Evolutionary conservation across 1,140 invertebrate species (phyloP), one percentile per base, ranked within the genome.

Genomic region (Drosophila punjabiensis): DNA sequence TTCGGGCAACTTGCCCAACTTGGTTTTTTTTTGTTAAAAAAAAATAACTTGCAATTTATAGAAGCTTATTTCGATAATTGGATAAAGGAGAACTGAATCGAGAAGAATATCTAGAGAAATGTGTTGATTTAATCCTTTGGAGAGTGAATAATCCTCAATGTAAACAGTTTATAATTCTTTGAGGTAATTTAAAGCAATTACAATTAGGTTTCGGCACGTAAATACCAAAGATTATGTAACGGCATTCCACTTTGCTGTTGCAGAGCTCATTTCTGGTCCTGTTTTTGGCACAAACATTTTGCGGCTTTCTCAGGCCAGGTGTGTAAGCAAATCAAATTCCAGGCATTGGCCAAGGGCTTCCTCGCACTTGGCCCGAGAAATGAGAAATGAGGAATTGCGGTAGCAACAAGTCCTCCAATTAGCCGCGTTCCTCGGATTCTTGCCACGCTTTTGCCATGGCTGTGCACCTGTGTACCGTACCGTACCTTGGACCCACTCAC

Each of bases 381-480:
- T n/a, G n/a, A 28, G 67, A 73, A 74, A 53, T 62, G 70, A 16
- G 47, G 52, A 62, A 74, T 73, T 75, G 71, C 56, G 71, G 71
- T 74, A 41, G 73, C 73, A 76, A 76, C 73, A 76, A 76, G 73
- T 76, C 43, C 73, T 56, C 35, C 73, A 55, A 67, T 77, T 76
- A 68, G 64, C 63, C 75, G 55, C 74, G 41, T 76, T 56, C 75
- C 62, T 43, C 50, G 52, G 30, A 43, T 62, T 77, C 52, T 62
- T 52, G 18, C 16, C 28, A 3, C 7, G 18, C 3, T 18, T 6
- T 13, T 3, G 10, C 20, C 11, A 11, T 14, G 13, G 6, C 18
- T n/a, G n/a, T n/a, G n/a, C 43, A 10, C 9, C 43, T 39, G n/a
- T 9, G 41, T 32, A 32, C 32, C n/a, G 24, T 24, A 24, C 24